Evolutionary conservation across 1,140 invertebrate species (phyloP).

Genomic region (Eurytemora carolleeae): DNA sequence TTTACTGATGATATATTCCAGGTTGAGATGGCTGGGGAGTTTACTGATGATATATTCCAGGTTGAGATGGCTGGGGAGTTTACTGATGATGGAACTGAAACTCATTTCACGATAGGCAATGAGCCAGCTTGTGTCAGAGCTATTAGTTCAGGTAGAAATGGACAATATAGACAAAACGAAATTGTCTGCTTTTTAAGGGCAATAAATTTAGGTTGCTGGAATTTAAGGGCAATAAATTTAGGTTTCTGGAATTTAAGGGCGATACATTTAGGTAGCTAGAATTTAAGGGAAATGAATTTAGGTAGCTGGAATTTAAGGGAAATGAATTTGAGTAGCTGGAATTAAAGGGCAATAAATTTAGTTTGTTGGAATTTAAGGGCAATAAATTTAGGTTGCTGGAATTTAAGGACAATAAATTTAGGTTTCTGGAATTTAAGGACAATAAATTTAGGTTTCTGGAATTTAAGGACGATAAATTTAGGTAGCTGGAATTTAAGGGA

Average conservation of each 20-base stretch:
- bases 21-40: too few species aligned
- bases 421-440: too few species aligned
- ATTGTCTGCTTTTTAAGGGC: too few species aligned
- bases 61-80: slow-evolving; percentile 47
- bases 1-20: too few species aligned
- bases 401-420: too few species aligned
- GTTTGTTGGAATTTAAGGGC: too few species aligned
- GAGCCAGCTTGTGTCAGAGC: slow-evolving; percentile 38
- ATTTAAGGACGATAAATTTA: too few species aligned
- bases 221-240: neutral
- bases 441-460: too few species aligned
- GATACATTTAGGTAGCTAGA: neutral
- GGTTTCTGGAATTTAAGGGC: neutral
- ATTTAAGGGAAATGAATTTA: neutral
- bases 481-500: too few species aligned
- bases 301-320: neutral
- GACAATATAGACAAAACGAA: too few species aligned
- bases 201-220: neutral
- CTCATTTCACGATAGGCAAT: slow-evolving; percentile 41
- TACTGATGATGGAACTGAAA: slow-evolving; percentile 57
- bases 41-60: too few species aligned
- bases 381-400: too few species aligned
- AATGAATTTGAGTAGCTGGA: neutral
- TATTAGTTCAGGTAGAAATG: slow-evolving; percentile 29
- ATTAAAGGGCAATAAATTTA: neutral